Percentiles rank a stretch among this genome's conserved stretches.
Evolutionary conservation across 2,797 vertebrate genomes (phyloP).

Genomic region (Microtus obscurus): DNA sequence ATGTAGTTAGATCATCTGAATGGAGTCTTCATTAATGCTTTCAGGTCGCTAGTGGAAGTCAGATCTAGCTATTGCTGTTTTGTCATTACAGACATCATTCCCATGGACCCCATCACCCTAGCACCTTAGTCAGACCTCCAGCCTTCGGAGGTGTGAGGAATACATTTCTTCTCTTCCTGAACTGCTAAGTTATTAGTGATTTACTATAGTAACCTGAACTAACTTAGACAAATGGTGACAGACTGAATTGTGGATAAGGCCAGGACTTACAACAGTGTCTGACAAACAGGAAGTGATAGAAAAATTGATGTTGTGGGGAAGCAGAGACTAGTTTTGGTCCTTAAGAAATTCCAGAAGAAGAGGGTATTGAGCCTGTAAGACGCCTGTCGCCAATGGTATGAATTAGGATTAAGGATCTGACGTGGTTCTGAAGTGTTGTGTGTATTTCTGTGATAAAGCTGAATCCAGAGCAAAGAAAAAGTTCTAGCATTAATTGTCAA

Average conservation of each 20-base stretch:
- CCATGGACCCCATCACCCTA: neutral
- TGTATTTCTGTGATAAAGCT: neutral
- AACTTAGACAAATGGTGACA: neutral
- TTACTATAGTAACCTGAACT: neutral
- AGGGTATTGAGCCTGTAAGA: neutral
- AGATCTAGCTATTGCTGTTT: neutral
- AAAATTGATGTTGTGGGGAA: neutral
- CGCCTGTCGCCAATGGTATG: neutral
- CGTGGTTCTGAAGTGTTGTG: neutral
- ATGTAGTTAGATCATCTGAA: neutral
- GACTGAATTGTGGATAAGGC: neutral
- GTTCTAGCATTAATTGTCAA: slow-evolving; percentile 31
- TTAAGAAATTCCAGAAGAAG: neutral
- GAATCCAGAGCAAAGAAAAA: slow-evolving; percentile 22
- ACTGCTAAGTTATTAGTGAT: neutral
- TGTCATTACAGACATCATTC: neutral
- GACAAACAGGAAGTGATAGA: neutral
- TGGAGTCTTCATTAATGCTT: neutral
- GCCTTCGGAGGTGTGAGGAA: neutral
- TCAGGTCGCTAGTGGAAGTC: neutral
- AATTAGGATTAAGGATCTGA: neutral
- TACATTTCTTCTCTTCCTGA: neutral
- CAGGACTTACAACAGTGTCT: neutral
- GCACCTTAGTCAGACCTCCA: neutral
- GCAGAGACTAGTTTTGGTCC: neutral